Evolutionary conservation across 2,888 invertebrate genomes (phyloP).

Genomic region (Drosophila kokeensis): DNA sequence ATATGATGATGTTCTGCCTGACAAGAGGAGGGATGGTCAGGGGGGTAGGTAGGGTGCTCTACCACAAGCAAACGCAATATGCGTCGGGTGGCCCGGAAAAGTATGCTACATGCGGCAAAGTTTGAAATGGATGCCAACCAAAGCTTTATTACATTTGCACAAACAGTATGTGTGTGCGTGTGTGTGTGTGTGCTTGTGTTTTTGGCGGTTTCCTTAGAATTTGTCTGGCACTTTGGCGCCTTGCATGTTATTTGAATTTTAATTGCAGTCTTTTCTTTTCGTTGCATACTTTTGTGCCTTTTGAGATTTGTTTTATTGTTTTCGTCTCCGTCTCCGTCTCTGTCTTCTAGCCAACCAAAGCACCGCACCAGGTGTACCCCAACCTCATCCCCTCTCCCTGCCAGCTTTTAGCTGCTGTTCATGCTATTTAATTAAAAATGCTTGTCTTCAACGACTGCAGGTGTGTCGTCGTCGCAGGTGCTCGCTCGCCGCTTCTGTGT

Average conservation of each 20-base stretch:
- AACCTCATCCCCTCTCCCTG: not conserved
- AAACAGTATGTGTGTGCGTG: not conserved
- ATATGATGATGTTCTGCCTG: constrained; percentile 76
- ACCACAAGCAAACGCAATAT: constrained; percentile 41
- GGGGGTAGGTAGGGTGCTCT: not conserved
- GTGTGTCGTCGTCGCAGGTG: constrained; percentile 32
- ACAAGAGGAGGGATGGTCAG: not conserved
- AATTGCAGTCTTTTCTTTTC: constrained; percentile 77
- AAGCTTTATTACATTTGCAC: constrained; percentile 76
- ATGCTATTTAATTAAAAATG: constrained; percentile 74
- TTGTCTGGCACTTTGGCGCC: constrained; percentile 62
- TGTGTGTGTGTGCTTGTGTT: constrained; percentile 20
- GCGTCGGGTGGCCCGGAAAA: constrained; percentile 54
- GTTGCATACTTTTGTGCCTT: constrained; percentile 70
- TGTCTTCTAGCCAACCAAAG: constrained; percentile 1
- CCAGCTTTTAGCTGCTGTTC: not conserved
- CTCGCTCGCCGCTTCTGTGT: constrained; percentile 53
- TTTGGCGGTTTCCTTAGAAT: constrained; percentile 73
- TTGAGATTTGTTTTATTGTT: constrained; percentile 49
- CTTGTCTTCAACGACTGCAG: constrained; percentile 43
- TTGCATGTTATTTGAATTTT: constrained; percentile 79
- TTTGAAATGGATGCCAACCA: constrained; percentile 63
- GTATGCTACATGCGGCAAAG: constrained; percentile 55
- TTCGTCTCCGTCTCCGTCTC: not conserved
- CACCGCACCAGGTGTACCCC: not conserved